Conservation (phyloP, 2,113 vertebrate genomes). For the Campylomormyrus numenius region DNA sequence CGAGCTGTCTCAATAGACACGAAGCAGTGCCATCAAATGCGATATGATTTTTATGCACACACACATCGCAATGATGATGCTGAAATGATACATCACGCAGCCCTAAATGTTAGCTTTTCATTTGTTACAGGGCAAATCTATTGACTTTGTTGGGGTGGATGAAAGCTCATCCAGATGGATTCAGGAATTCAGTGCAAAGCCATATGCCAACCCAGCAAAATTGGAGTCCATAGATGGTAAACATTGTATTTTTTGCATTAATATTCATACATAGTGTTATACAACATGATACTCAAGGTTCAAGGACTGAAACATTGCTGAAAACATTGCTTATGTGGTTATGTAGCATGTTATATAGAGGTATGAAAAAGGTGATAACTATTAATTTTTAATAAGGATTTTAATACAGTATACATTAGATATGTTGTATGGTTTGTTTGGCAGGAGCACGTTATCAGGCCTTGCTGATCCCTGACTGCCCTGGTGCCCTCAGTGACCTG, state of each 20-base stretch:
- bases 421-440: constrained; percentile 4
- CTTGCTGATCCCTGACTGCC: constrained; percentile 84
- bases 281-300: neutral
- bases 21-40: neutral
- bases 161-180: constrained; percentile 83
- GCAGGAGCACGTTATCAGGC: constrained; percentile 86
- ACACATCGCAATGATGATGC: neutral
- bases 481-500: constrained; percentile 80
- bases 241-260: neutral
- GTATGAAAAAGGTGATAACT: neutral
- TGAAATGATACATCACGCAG: neutral
- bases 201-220: constrained; percentile 82
- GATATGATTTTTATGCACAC: neutral
- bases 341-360: neutral
- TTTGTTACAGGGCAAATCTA: constrained; percentile 72
- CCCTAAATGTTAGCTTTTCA: neutral
- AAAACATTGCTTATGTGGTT: neutral
- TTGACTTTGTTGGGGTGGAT: constrained; percentile 79
- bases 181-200: constrained; percentile 86
- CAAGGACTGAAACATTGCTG: neutral
- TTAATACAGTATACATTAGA: neutral
- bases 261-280: neutral
- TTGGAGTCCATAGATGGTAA: constrained; percentile 85
- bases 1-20: neutral
- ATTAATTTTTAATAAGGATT: no score